Evolutionary conservation across 2,888 invertebrate genomes (phyloP).

Genomic region (Crioceris asparagi): DNA sequence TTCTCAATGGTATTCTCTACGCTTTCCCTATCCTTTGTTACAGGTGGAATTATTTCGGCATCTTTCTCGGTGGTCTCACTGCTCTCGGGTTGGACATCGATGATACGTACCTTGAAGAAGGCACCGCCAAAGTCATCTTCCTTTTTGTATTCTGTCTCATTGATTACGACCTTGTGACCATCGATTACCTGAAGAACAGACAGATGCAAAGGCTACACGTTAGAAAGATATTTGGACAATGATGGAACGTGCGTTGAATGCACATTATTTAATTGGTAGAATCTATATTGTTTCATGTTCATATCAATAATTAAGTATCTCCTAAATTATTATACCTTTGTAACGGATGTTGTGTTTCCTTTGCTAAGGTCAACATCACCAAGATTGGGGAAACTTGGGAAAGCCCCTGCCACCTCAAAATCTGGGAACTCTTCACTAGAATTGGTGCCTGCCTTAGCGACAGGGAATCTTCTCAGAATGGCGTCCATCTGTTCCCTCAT

Average conservation of each 20-base stretch:
- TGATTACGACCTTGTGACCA: conserved; percentile 44
- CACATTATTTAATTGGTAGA: neutral
- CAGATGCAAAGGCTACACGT: neutral
- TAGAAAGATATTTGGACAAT: too few species aligned
- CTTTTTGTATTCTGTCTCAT: conserved; percentile 42
- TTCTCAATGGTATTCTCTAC: conserved; percentile 31
- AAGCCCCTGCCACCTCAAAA: conserved; percentile 11
- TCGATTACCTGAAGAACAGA: conserved; percentile 37
- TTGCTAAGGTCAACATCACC: conserved; percentile 31
- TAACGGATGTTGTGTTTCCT: conserved; percentile 36
- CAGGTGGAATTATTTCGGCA: conserved; percentile 17
- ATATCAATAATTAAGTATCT: too few species aligned
- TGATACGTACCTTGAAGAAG: conserved; percentile 38
- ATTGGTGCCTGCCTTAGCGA: conserved; percentile 7
- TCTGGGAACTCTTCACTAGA: conserved; percentile 15
- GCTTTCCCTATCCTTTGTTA: conserved; percentile 18
- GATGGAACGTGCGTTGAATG: too few species aligned
- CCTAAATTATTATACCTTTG: conserved; percentile 28
- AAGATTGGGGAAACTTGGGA: conserved; percentile 13
- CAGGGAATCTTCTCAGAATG: conserved; percentile 24
- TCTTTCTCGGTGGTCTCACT: conserved; percentile 22
- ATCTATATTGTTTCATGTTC: neutral
- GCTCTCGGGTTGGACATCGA: conserved; percentile 39
- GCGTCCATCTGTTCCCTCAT: conserved; percentile 30
- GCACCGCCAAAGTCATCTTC: conserved; percentile 33